phyloP scores from a whole-genome alignment of 2,888 invertebrate species.

The Dromius quadrimaculatus region DNA sequence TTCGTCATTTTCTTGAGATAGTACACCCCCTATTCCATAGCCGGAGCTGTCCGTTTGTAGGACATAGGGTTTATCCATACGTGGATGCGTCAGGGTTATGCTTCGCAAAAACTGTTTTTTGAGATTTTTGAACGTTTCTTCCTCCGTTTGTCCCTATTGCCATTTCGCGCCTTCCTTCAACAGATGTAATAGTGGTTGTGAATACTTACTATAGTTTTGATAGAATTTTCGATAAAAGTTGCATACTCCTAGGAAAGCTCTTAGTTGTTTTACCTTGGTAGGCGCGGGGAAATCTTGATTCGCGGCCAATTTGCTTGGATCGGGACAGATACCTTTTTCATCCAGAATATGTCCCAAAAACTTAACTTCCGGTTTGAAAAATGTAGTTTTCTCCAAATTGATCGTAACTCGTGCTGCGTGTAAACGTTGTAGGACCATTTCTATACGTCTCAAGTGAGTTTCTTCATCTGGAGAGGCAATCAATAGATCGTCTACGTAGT shows the following conservation, averaged over 20 bases:
- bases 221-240: slow-evolving; percentile 55
- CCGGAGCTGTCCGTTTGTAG: slow-evolving; percentile 51
- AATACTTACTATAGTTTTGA: slow-evolving; percentile 49
- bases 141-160: slow-evolving; percentile 45
- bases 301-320: slow-evolving; percentile 54
- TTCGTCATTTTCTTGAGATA: slow-evolving; percentile 32
- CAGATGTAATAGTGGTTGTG: slow-evolving; percentile 49
- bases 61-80: slow-evolving; percentile 11
- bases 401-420: no score
- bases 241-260: slow-evolving; percentile 55
- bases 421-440: no score
- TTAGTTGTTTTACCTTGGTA: slow-evolving; percentile 53
- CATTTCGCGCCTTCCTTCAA: slow-evolving; percentile 51
- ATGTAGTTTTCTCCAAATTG: no score
- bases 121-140: slow-evolving; percentile 33
- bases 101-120: slow-evolving; percentile 45
- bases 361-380: no score
- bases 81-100: no score
- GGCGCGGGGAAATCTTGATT: slow-evolving; percentile 55
- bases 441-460: slow-evolving; percentile 54
- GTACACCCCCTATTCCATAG: slow-evolving; percentile 44
- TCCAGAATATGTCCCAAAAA: slow-evolving; percentile 57
- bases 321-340: slow-evolving; percentile 53
- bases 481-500: slow-evolving; percentile 55
- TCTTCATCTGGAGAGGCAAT: slow-evolving; percentile 54